Percentiles rank a stretch among this genome's conserved stretches.
phyloP scores from a whole-genome alignment of 2,797 vertebrate genomes.

The Trachurus trachurus region DNA sequence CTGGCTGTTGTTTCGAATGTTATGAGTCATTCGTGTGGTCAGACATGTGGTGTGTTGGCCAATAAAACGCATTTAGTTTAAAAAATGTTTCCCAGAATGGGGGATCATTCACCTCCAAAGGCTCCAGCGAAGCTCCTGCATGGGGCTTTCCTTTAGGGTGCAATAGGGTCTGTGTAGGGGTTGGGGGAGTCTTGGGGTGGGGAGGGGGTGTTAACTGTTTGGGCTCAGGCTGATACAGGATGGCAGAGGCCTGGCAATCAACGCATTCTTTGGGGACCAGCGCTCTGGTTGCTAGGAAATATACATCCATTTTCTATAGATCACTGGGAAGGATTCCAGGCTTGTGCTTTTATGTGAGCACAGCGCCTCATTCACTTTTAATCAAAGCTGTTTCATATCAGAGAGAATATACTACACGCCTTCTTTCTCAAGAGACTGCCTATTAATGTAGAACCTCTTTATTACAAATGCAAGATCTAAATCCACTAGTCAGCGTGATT shows the following conservation, averaged over 20 bases:
- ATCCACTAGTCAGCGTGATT: conserved; percentile 64
- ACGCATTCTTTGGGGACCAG: conserved; percentile 82
- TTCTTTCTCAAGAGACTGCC: conserved; percentile 59
- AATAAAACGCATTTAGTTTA: conserved; percentile 81
- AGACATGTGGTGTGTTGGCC: conserved; percentile 75
- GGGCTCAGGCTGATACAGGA: conserved; percentile 76
- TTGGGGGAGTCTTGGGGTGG: conserved; percentile 17
- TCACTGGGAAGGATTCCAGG: conserved; percentile 78
- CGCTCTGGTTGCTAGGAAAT: conserved; percentile 85
- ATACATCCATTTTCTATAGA: conserved; percentile 85
- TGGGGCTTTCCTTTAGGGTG: conserved; percentile 54
- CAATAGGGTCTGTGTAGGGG: conserved; percentile 30
- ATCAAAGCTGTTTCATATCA: conserved; percentile 85
- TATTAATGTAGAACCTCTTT: conserved; percentile 70
- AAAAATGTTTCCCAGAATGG: conserved; percentile 79
- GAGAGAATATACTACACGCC: conserved; percentile 67
- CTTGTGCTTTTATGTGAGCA: conserved; percentile 77
- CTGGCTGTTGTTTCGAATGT: conserved; percentile 77
- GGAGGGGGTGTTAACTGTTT: conserved; percentile 53
- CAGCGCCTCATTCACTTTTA: conserved; percentile 83
- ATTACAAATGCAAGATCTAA: conserved; percentile 70
- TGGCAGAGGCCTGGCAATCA: conserved; percentile 79
- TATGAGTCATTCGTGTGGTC: conserved; percentile 80
- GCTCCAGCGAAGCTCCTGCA: conserved; percentile 51
- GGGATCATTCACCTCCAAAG: conserved; percentile 61